Base-by-base conservation (phyloP, 2,797 vertebrate genomes). In the Ataeniobius toweri region DNA sequence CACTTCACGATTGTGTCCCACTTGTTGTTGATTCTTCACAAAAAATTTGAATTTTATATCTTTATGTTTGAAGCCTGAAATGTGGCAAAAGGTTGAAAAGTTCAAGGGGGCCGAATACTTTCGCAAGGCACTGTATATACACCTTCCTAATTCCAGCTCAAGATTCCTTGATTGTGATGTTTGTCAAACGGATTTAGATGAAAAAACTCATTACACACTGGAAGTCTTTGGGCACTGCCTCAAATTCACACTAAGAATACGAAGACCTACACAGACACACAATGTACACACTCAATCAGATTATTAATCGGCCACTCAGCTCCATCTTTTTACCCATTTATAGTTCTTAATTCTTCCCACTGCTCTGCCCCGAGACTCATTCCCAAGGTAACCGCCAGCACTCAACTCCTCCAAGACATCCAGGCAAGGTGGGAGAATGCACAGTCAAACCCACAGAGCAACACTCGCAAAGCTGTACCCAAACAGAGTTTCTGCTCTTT, bases 341-440 rank as follows among this genome's bases (percentile, higher is more conserved):
- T 84, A 78, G 80, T 50, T 75, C 81, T 74, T 53, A 28, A 68
- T 86, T 82, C 77, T 81, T 79, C 87, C 82, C 82, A 82, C 55
- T 53, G 78, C 82, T 86, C 81, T 91, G 84, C 83, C 87, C 86
- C 74, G 79, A 87, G 86, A 88, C 79, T 79, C 74, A 93, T 94
- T 20, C 67, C 87, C 91, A 89, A 83, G 90, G 90, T 88, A 93
- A 92, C 92, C 77, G 65, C 77, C 88, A 85, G 81, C 84, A 82
- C 86, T 89, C 82, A 78, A 82, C 81, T 77, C 79, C 77, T 82
- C 70, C 71, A 79, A 91, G 91, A 92, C 90, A 88, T 90, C 72
- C 85, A 85, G 89, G 91, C 88, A 92, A 92, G 88, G 85, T 92
- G 78, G 87, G 61, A 26, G 51, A 71, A 83, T 22, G n/a, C 24